Percentiles rank a stretch among this genome's conserved stretches.
Evolutionary conservation across 1,140 invertebrate genomes (phyloP).

Genomic region (Hirudo medicinalis): DNA sequence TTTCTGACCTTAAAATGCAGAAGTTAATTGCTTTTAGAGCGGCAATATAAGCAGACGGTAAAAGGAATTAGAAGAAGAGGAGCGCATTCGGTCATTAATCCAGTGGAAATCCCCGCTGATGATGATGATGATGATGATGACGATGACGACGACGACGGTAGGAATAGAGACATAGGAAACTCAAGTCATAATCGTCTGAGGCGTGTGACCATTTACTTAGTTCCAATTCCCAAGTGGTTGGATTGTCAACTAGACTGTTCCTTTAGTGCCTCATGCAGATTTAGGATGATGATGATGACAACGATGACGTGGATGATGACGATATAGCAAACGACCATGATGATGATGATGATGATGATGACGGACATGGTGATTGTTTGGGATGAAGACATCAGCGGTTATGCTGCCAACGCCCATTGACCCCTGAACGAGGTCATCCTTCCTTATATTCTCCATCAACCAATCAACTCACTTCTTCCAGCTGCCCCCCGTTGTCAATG

Average conservation of each 20-base stretch:
- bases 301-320: not conserved
- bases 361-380: constrained; percentile 11
- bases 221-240: not conserved
- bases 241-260: not conserved
- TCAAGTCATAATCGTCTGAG: not conserved
- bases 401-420: too few relatives aligned
- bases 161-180: not conserved
- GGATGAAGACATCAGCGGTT: not conserved
- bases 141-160: constrained; percentile 16
- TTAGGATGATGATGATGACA: constrained; percentile 18
- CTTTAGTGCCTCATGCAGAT: too few relatives aligned
- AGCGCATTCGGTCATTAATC: too few relatives aligned
- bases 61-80: too few relatives aligned
- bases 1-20: too few relatives aligned
- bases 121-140: constrained; percentile 19
- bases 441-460: too few relatives aligned
- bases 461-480: too few relatives aligned
- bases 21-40: too few relatives aligned
- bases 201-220: not conserved
- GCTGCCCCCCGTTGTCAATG: too few relatives aligned
- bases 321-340: not conserved
- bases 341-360: constrained; percentile 1
- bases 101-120: constrained; percentile 5
- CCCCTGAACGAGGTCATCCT: too few relatives aligned
- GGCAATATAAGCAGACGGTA: too few relatives aligned